Base-by-base conservation (phyloP, 2,888 invertebrate genomes). In the Trichopoda pennipes region DNA sequence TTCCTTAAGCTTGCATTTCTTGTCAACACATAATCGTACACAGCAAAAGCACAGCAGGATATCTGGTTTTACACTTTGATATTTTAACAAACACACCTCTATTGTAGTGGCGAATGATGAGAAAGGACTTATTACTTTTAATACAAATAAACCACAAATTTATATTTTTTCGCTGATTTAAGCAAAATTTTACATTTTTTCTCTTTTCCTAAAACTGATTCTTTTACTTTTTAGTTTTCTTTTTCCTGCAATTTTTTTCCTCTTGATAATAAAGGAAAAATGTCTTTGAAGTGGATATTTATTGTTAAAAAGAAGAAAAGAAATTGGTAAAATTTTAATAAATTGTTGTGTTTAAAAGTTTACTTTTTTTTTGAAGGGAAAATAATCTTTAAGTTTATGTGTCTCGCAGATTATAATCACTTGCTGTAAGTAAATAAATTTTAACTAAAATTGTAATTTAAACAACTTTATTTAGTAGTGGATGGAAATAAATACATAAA, bases 381-480 rank as follows among this genome's bases (percentile, higher is more conserved):
- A 78, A 63, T 56, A 70, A 76, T 68, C 79, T 82, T 76, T 56
- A 79, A 82, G 82, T 82, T 84, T 85, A 85, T 84, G 70, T 80
- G 84, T 85, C 84, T 84, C 81, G 80, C 63, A 69, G 84, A 85
- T 85, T 56, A 28, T 23, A 75, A 84, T 84, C 83, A 35, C n/a
- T 61, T 32, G 49, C 49, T 42, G 64, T 56, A 55, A 63, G 23
- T 44, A 55, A 72, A 79, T 79, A 82, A 82, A 79, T 82, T 77
- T 61, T 14, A 6, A 55, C n/a, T 23, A 28, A 68, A 72, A 35
- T 58, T 74, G 72, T 76, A 68, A 79, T 68, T 79, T 79, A 75
- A 69, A 66, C 70, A 70, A 64, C 17, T 70, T 70, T 75, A 63
- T 70, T 70, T 49, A 23, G 35, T 35, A 14, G n/a, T 19, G 28